Conservation (phyloP, 2,113 vertebrate species). For the Nothoprocta pentlandii region DNA sequence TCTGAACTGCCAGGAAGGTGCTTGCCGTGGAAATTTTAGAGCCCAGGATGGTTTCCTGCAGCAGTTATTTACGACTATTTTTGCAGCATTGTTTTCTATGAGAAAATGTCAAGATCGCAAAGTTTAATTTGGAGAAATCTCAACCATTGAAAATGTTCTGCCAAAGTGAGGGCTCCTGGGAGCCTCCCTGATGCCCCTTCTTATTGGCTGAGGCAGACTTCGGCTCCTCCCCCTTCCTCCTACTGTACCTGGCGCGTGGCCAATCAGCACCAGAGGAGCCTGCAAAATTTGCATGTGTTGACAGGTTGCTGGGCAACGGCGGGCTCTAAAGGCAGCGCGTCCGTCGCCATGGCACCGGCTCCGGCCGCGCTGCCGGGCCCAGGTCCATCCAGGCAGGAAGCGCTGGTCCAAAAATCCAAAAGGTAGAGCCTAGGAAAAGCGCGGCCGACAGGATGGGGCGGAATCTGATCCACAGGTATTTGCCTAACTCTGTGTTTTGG, state of each 20-base stretch:
- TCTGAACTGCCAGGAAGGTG: too few relatives aligned
- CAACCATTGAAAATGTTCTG: neutral
- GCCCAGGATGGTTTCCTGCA: neutral
- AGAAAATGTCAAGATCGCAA: neutral
- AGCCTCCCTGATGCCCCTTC: too few relatives aligned
- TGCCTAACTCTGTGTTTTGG: neutral
- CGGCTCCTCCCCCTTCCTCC: neutral
- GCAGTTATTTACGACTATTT: neutral
- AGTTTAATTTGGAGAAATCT: neutral
- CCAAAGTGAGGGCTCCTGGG: neutral
- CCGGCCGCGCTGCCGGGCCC: too few relatives aligned
- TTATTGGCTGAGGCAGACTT: too few relatives aligned
- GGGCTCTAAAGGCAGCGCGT: neutral
- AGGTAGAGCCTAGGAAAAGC: neutral
- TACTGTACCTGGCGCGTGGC: neutral
- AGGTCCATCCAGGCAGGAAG: neutral
- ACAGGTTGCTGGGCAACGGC: slow-evolving; percentile 60
- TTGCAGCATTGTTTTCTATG: neutral
- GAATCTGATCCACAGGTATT: rapidly evolving
- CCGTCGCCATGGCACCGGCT: neutral
- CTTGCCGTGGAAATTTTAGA: neutral
- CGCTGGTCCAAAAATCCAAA: neutral
- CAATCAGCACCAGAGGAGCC: neutral
- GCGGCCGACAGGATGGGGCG: too few relatives aligned
- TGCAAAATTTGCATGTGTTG: neutral